Conservation (phyloP, 2,888 invertebrate genomes). For the Chouioia cunea region DNA sequence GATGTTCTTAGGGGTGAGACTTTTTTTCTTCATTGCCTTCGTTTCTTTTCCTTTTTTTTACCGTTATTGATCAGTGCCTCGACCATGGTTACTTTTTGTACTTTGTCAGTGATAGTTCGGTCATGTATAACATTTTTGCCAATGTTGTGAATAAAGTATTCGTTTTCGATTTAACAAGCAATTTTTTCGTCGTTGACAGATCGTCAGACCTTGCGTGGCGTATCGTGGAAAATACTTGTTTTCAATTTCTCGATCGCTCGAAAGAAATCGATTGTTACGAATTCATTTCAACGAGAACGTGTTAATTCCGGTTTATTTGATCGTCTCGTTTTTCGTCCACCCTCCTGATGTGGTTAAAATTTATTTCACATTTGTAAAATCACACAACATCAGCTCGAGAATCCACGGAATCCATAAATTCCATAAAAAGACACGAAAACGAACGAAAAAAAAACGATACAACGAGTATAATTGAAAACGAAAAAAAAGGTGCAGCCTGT, state of each 20-base stretch:
- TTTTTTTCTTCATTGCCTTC: not conserved
- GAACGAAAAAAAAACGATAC: conserved; percentile 9
- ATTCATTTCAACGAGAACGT: not conserved
- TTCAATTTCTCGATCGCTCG: not conserved
- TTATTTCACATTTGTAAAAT: no score
- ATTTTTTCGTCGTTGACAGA: no score
- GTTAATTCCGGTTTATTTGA: not conserved
- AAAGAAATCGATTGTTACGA: no score
- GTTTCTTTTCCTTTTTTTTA: not conserved
- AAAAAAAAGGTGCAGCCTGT: not conserved
- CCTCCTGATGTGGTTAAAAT: no score
- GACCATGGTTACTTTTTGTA: not conserved
- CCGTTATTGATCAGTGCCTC: not conserved
- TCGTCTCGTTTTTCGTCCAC: not conserved
- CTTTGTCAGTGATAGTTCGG: no score
- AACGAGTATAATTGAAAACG: not conserved
- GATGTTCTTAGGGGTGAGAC: conserved; percentile 89
- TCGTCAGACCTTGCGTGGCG: no score
- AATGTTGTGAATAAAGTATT: no score
- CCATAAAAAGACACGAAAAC: not conserved
- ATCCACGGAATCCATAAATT: not conserved
- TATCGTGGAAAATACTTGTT: no score
- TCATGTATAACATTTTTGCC: no score
- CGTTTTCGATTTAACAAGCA: no score
- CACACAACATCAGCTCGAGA: no score